Evolutionary conservation across 2,888 invertebrate species (phyloP), one percentile per base, ranked within the genome.

Genomic region (Dascillus cervinus): DNA sequence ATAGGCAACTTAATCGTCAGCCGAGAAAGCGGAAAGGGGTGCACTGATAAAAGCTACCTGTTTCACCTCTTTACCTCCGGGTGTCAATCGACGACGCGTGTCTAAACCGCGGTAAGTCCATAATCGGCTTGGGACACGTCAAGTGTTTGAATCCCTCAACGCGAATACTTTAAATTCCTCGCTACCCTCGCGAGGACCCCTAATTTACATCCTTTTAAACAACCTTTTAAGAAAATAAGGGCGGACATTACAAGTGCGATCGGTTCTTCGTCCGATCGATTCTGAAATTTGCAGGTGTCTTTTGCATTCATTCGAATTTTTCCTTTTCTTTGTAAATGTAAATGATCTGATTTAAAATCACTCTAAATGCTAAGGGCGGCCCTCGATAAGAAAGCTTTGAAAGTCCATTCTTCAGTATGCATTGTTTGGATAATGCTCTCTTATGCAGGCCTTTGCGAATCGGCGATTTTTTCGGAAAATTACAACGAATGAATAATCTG

Each of bases 371-470:
- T 58, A 56, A 58, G 55, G 54, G 58, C 53, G 46, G 33, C 25
- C 34, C 36, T 30, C 34, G 28, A 34, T 39, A 44, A 44, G 41
- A 46, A 39, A 41, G 43, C 39, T 37, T 35, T 32, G 37, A 39
- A 42, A 40, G 41, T 46, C 46, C 43, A 41, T 50, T 53, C 52
- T 51, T 37, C 33, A 47, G 51, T 45, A 45, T 49, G 55, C 58
- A 59, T 60, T 60, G 59, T 60, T 59, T 60, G 60, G 55, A 50
- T 54, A 59, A 58, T 58, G 50, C 53, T 56, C 58, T 59, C 56
- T 58, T 58, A 57, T 60, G 56, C 60, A 53, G 56, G 50, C 53
- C 50, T 48, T 40, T 40, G 29, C 27, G 33, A 17, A 30, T 40
- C 34, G 27, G 27, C 34, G 35, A 39, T 39, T 35, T n/a, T n/a